Evolutionary conservation across 2,888 invertebrate species (phyloP), one percentile per base, ranked within the genome.

Genomic region (Cosmopolites sordidus): DNA sequence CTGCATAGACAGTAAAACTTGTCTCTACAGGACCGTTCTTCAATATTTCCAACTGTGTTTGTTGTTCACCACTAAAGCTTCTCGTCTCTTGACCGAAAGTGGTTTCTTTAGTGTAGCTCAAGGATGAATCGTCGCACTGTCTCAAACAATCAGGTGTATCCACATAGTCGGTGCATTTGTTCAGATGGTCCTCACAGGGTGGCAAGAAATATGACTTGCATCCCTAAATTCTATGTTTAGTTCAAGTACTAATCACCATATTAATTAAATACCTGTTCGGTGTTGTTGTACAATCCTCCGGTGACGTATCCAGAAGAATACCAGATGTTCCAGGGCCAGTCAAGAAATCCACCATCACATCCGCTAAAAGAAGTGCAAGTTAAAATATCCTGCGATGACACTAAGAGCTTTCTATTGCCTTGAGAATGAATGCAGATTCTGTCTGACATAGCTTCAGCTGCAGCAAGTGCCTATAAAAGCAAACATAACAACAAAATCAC

Each of bases 321-420:
- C 87, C 89, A 92, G 72, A 86, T 89, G 41, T 80, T 75, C 92
- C 93, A 94, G 8, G 92, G 92, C 14, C 82, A 77, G 0, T 83
- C 81, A 2, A 84, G 84, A 68, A 83, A 84, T 5, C 93, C 93
- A 14, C 92, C 93, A 66, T 86, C 82, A 72, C 90, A 56, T 14
- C 52, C 53, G 16, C 52, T 49, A 29, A 17, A 37, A 11, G 8
- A 1, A 8, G 41, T 42, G 39, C 56, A n/a, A n/a, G n/a, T n/a
- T n/a, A n/a, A n/a, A n/a, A n/a, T n/a, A n/a, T n/a, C n/a, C n/a
- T n/a, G n/a, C 8, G 56, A 11, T 9, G 56, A 56, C 17, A 53
- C 50, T 9, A 49, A 12, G 6, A 43, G 6, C 42, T 50, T 56
- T 22, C 14, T 53, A 4, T 30, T 27, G 2, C 12, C 56, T 12